Base-by-base conservation (phyloP, 2,797 vertebrate genomes). In the Mallotus villosus region DNA sequence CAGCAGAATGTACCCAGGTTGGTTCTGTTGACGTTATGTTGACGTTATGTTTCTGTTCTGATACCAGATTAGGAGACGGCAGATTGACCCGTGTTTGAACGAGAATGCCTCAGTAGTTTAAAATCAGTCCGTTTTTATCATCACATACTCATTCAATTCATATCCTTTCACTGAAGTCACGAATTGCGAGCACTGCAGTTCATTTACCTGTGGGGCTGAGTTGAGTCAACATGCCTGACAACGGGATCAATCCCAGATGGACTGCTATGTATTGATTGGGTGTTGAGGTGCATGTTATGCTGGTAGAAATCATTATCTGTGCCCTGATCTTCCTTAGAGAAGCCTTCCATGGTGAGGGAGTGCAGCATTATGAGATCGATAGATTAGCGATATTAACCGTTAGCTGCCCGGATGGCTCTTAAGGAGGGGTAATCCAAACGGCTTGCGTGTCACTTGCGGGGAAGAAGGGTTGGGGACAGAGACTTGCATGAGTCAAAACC, bases 1-100 rank as follows among this genome's bases (percentile, higher is more conserved):
- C 78, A 98, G 97, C 91, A 92, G 95, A 89, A 99, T 95, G 93
- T 99, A 99, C 83, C 98, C 97, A 86, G 98, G 97, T 97, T 87
- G 91, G 84, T 84, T 19, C 32, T 69, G 75, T 57, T 0, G 21
- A 4, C 21, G 8, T 24, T 19, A 32, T 69, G 75, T 57, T 0
- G 21, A 4, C 21, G 8, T 24, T 6, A 2, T 8, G 2, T n/a
- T 21, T 46, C 41, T 46, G 41, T 12, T 46, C 41, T 8, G 9
- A 46, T 14, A 46, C 41, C 12, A 46, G 41, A 46, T 46, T 29
- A 29, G 27, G 27, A 4, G 27, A 29, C 4, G 27, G 27, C 27
- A 29, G 3, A 29, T 29, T 29, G 4, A 29, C 27, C 4, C 57
- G 25, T 17, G 27, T 67, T 55, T 16, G 24, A 51, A 71, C 41